Base-by-base conservation (phyloP, 2,888 invertebrate genomes). In the Tineola bisselliella region DNA sequence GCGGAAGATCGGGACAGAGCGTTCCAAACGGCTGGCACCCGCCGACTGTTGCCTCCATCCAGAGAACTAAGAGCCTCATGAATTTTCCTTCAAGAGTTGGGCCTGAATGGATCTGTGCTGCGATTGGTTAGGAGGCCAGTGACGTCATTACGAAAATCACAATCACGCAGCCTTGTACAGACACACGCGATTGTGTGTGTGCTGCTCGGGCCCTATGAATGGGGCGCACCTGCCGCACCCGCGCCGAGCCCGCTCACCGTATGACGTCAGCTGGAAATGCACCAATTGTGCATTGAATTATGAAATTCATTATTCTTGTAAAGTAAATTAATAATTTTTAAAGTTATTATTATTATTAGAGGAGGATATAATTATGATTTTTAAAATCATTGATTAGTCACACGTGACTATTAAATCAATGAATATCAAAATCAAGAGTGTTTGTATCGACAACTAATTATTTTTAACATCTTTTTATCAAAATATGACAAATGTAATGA, bases 131-230 rank as follows among this genome's bases (percentile, higher is more conserved):
- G 70, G 63, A 66, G 68, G 67, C 66, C 70, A 66, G 89, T 92
- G 92, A 92, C 92, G 92, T 92, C 92, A 92, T 89, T 74, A 89
- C 90, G 91, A 80, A 81, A 83, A 83, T 81, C 74, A 74, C 75
- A 73, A 76, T 91, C 90, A 91, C 91, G 89, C 89, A 88, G 79
- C 80, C 77, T 76, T 76, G 87, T 61, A 25, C 61, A 25, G 12
- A 44, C 60, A 65, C 71, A 67, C 33, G 69, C 61, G 62, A 68
- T 73, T 76, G 78, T 78, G 80, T 64, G 80, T 70, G 77, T 64
- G 65, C 65, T 61, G 62, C 65, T 62, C 62, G 65, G 68, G 65
- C 65, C 69, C 75, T 13, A 81, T 83, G 81, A 83, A 83, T 84
- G 83, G 82, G 74, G 72, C 72, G 67, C 68, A 64, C 66, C 68